A percentile compares a stretch with the other conserved stretches of the same genome.
These are phyloP conservation scores for Mus spicilegus DNA, from an alignment of 2,113 vertebrate species.

Conservation along the genomic window DNA sequence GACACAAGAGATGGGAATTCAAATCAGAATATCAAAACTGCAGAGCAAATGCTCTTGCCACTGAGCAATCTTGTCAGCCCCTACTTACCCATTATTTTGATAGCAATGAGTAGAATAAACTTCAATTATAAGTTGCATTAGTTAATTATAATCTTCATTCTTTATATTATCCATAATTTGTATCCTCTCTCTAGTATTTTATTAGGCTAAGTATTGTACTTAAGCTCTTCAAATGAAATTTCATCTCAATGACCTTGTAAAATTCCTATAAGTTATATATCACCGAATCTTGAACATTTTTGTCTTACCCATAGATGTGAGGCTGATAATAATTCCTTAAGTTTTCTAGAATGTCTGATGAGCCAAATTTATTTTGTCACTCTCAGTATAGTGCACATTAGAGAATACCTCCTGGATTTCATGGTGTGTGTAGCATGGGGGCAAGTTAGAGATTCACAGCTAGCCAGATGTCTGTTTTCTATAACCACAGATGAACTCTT, in stretches of 20 bases:
- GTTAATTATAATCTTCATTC: background rate
- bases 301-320: conserved; percentile 10
- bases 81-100: background rate
- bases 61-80: background rate
- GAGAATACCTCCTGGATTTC: rapidly evolving
- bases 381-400: background rate
- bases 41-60: background rate
- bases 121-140: conserved; percentile 40
- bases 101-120: conserved; percentile 19
- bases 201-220: background rate
- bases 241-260: conserved; percentile 9
- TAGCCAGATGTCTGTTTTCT: conserved; percentile 20
- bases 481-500: conserved; percentile 2
- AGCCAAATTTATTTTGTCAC: conserved; percentile 33
- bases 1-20: background rate
- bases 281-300: conserved; percentile 19
- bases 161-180: background rate
- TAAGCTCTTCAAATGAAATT: conserved; percentile 63
- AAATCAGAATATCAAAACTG: background rate
- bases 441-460: background rate
- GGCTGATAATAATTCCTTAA: background rate
- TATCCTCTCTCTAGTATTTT: background rate
- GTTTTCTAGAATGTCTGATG: background rate
- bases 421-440: no score
- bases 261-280: conserved; percentile 24